Evolutionary conservation across 1,140 invertebrate species (phyloP).

Genomic region (Ips nitidus): DNA sequence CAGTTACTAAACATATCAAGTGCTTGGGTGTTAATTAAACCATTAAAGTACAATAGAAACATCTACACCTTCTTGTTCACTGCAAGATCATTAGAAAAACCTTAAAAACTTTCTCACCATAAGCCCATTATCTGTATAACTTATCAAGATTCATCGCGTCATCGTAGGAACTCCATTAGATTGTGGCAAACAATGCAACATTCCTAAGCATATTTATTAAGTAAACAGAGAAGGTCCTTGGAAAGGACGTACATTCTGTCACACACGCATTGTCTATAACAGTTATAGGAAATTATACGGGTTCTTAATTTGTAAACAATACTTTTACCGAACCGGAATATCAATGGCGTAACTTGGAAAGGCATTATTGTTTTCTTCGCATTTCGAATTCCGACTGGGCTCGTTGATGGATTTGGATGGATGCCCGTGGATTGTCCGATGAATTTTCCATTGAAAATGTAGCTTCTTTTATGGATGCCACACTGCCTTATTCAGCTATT

Average conservation of each 20-base stretch:
- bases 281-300: constrained; percentile 36
- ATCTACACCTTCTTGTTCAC: too few relatives aligned
- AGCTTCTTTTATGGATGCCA: not conserved
- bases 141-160: constrained; percentile 22
- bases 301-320: constrained; percentile 44
- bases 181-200: constrained; percentile 28
- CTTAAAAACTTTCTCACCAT: not conserved
- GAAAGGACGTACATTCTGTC: constrained; percentile 44
- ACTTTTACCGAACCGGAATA: constrained; percentile 27
- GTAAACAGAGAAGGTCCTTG: constrained; percentile 43
- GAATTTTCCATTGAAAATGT: constrained; percentile 20
- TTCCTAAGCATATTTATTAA: constrained; percentile 38
- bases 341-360: constrained; percentile 29
- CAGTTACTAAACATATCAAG: too few relatives aligned
- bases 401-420: not conserved
- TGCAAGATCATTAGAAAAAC: not conserved
- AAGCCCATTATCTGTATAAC: not conserved
- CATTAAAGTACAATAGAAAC: too few relatives aligned
- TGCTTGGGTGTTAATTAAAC: too few relatives aligned
- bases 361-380: constrained; percentile 9
- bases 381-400: constrained; percentile 15
- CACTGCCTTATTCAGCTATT: not conserved
- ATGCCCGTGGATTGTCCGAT: constrained; percentile 4
- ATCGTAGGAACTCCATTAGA: constrained; percentile 20
- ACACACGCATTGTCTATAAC: constrained; percentile 36